phyloP scores from a whole-genome alignment of 2,797 vertebrate species.

The Sarcophilus harrisii region DNA sequence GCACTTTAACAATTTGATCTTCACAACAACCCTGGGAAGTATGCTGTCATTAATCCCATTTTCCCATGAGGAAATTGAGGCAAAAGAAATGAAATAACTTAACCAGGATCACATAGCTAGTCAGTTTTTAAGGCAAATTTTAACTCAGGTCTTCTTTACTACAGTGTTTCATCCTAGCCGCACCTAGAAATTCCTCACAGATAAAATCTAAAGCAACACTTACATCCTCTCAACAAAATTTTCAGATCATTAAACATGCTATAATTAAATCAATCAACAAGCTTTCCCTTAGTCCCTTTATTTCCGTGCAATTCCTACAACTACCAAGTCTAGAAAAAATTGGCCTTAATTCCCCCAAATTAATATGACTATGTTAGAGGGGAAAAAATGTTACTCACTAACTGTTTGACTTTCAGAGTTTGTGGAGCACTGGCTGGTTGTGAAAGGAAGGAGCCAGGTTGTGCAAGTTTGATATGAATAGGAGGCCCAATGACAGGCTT shows the following conservation, averaged over 20 bases:
- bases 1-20: background rate
- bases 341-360: background rate
- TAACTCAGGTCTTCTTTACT: background rate
- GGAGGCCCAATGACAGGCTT: conserved; percentile 65
- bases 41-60: background rate
- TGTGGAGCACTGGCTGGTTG: conserved; percentile 79
- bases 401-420: conserved; percentile 83
- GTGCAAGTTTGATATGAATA: conserved; percentile 77
- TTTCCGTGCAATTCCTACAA: background rate
- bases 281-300: conserved; percentile 40
- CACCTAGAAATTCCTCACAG: background rate
- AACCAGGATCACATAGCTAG: background rate
- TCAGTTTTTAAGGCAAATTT: background rate
- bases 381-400: conserved; percentile 85
- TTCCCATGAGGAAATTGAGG: background rate
- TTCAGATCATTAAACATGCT: conserved; percentile 9
- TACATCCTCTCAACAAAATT: conserved; percentile 42
- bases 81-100: background rate
- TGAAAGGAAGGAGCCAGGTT: conserved; percentile 49
- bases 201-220: background rate
- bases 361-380: background rate
- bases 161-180: background rate
- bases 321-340: background rate
- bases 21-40: background rate
- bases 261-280: conserved; percentile 12